Conservation (phyloP, 2,888 invertebrate species). For the Amblyjoppa fuscipennis region DNA sequence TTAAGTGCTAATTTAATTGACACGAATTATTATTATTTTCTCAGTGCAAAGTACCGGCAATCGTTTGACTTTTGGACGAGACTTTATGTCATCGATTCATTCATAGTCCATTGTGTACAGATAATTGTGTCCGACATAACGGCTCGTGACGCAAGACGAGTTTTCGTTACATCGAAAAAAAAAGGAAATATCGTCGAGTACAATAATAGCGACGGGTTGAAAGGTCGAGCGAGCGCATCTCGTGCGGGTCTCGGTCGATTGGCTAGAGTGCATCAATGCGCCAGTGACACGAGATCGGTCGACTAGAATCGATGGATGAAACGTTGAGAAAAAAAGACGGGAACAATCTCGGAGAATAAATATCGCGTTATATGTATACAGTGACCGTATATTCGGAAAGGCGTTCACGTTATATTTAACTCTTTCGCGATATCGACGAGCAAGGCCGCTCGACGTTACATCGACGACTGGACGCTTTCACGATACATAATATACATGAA, state of each 20-base stretch:
- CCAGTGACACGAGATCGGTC: conserved; percentile 48
- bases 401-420: conserved; percentile 24
- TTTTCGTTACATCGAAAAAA: conserved; percentile 33
- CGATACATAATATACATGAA: conserved; percentile 9
- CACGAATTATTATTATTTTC: too few relatives aligned
- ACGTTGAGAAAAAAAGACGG: conserved; percentile 1
- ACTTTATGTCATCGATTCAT: neutral
- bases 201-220: conserved; percentile 53
- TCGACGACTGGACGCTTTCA: neutral
- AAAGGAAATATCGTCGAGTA: conserved; percentile 13
- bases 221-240: conserved; percentile 51
- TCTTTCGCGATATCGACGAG: conserved; percentile 10
- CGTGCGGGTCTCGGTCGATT: conserved; percentile 38
- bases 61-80: neutral
- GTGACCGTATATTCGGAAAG: conserved; percentile 4
- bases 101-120: neutral
- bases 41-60: too few relatives aligned
- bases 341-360: conserved; percentile 42
- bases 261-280: conserved; percentile 42
- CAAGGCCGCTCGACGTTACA: neutral
- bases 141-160: conserved; percentile 36
- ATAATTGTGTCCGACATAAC: conserved; percentile 9
- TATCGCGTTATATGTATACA: conserved; percentile 1
- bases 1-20: too few relatives aligned
- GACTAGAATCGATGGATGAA: conserved; percentile 53